Evolutionary conservation across 2,113 vertebrate species (phyloP).

Genomic region (Anguilla rostrata): DNA sequence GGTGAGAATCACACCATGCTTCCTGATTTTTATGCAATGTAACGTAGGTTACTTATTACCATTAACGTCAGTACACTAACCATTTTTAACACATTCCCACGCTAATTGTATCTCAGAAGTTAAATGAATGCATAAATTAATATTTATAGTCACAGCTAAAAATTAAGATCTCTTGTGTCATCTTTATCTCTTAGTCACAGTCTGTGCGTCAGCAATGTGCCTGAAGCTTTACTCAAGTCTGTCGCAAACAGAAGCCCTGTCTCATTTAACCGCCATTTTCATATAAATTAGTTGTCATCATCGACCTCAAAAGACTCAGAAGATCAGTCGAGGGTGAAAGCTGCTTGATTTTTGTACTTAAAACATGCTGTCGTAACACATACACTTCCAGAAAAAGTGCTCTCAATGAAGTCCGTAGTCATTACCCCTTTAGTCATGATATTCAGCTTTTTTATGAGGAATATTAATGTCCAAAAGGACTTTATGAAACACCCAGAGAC

Average conservation of each 20-base stretch:
- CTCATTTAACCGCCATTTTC: not conserved
- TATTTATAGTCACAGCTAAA: not conserved
- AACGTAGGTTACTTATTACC: too few species aligned
- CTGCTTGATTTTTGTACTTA: too few species aligned
- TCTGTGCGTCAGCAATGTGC: not conserved
- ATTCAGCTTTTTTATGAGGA: not conserved
- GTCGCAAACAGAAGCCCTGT: not conserved
- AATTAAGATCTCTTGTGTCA: not conserved
- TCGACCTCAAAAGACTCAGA: not conserved
- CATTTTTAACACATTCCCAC: not conserved
- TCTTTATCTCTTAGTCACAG: not conserved
- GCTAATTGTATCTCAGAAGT: not conserved
- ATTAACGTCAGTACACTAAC: too few species aligned
- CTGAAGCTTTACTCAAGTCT: not conserved
- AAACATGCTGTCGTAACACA: too few species aligned
- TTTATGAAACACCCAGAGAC: not conserved
- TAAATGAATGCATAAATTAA: not conserved
- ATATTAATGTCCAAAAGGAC: not conserved
- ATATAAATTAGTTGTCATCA: not conserved
- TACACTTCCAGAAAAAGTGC: not conserved
- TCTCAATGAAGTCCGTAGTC: not conserved
- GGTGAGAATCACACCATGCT: too few species aligned
- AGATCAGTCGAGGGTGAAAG: not conserved
- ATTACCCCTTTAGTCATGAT: not conserved
- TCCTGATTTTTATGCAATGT: too few species aligned